Evolutionary conservation across 2,888 invertebrate species (phyloP).

Genomic region (Cheilosia vernalis): DNA sequence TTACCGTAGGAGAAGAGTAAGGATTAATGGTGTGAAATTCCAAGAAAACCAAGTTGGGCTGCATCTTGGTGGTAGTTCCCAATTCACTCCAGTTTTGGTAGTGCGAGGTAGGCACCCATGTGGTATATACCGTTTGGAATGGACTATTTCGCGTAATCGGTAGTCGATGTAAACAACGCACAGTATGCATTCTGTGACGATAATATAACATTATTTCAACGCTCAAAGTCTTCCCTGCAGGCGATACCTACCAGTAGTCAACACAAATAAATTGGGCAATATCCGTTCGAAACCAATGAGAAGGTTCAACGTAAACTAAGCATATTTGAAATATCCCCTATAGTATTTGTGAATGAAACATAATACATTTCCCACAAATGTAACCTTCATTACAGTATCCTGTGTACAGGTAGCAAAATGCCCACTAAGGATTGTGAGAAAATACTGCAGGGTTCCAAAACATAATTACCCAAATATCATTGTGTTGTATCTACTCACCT

Average conservation of each 20-base stretch:
- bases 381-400: not conserved
- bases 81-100: no score
- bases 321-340: conserved; percentile 8
- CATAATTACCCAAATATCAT: conserved; percentile 20
- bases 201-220: not conserved
- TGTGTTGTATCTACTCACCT: conserved; percentile 26
- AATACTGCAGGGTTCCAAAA: conserved; percentile 44
- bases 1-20: no score
- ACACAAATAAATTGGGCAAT: conserved; percentile 14
- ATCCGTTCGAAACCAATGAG: conserved; percentile 13
- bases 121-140: no score
- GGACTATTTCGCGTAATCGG: no score
- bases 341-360: conserved; percentile 12
- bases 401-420: conserved; percentile 41
- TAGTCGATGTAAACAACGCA: not conserved
- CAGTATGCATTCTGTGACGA: no score
- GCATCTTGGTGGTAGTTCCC: no score
- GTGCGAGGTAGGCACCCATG: no score
- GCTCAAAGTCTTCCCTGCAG: conserved; percentile 31
- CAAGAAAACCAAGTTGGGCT: no score
- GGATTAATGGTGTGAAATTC: no score
- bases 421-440: conserved; percentile 50
- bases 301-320: conserved; percentile 14
- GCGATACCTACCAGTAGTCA: not conserved
- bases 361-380: conserved; percentile 10